Evolutionary conservation across 2,113 vertebrate genomes (phyloP).

Genomic region (Colaptes auratus): DNA sequence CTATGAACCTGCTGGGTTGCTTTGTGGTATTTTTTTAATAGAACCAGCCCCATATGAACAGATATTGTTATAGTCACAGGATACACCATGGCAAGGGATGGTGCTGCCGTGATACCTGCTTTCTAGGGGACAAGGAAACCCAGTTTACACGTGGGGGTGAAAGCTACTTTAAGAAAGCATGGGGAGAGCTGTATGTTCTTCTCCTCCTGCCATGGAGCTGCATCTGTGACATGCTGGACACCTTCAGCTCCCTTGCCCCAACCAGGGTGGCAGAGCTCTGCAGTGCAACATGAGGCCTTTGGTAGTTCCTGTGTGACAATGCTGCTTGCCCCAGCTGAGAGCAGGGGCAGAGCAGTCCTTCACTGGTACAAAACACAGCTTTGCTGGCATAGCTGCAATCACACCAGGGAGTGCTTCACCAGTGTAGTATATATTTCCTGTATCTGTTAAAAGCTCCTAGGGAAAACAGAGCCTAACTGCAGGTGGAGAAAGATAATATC

Average conservation of each 20-base stretch:
- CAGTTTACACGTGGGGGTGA: neutral
- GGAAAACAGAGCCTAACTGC: slow-evolving; percentile 60
- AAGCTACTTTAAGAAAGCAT: neutral
- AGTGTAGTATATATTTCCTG: slow-evolving; percentile 43
- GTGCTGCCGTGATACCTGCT: neutral
- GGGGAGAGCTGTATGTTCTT: accelerated
- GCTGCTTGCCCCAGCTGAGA: neutral
- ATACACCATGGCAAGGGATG: neutral
- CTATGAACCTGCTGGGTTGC: neutral
- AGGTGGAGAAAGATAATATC: slow-evolving; percentile 38
- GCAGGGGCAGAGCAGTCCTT: neutral
- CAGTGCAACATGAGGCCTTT: neutral
- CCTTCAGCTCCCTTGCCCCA: neutral
- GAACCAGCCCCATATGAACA: neutral
- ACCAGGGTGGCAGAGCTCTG: neutral
- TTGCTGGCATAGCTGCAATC: slow-evolving; percentile 25
- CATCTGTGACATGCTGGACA: neutral
- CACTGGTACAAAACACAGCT: slow-evolving; percentile 11
- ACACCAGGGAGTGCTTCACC: slow-evolving; percentile 60
- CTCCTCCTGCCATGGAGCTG: neutral
- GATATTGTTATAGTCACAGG: neutral
- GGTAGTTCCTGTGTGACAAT: neutral
- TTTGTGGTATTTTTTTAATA: neutral
- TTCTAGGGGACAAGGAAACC: neutral
- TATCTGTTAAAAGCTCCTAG: slow-evolving; percentile 51